These are phyloP conservation scores for Catostylus mosaicus DNA, from an alignment of 30 jellyfish, hydroid and myxozoan genomes.

Conservation along the genomic window DNA sequence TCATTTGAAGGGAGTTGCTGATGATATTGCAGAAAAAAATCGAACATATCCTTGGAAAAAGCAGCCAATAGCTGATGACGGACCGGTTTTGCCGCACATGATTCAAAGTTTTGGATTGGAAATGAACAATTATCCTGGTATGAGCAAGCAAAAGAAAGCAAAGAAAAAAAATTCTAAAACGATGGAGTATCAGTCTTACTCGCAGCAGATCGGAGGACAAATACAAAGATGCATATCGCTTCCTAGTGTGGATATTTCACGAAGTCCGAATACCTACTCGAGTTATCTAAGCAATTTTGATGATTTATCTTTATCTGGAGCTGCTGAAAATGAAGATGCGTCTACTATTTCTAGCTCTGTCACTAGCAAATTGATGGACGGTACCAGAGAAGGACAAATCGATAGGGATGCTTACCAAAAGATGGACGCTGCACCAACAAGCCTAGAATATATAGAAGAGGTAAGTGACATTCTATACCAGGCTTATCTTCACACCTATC, in stretches of 20 bases:
- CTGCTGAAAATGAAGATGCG: too few species aligned
- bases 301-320: background rate
- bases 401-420: too few species aligned
- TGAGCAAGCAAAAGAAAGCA: background rate
- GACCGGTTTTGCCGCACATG: background rate
- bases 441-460: too few species aligned
- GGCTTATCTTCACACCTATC: too few species aligned
- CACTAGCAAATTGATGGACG: too few species aligned
- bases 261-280: background rate
- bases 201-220: conserved; percentile 19
- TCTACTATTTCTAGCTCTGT: too few species aligned
- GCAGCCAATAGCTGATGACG: background rate
- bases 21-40: background rate
- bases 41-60: background rate
- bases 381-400: too few species aligned
- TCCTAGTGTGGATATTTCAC: background rate
- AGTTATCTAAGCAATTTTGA: background rate
- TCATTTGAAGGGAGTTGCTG: background rate
- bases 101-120: background rate
- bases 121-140: background rate
- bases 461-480: too few species aligned
- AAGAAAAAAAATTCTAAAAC: background rate
- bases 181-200: background rate
- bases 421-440: too few species aligned
- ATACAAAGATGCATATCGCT: conserved; percentile 9